A percentile compares a stretch with the other conserved stretches of the same genome.
These are phyloP conservation scores for Lethenteron camtschaticum DNA, from an alignment of 2,113 vertebrate genomes.

Conservation along the genomic window DNA sequence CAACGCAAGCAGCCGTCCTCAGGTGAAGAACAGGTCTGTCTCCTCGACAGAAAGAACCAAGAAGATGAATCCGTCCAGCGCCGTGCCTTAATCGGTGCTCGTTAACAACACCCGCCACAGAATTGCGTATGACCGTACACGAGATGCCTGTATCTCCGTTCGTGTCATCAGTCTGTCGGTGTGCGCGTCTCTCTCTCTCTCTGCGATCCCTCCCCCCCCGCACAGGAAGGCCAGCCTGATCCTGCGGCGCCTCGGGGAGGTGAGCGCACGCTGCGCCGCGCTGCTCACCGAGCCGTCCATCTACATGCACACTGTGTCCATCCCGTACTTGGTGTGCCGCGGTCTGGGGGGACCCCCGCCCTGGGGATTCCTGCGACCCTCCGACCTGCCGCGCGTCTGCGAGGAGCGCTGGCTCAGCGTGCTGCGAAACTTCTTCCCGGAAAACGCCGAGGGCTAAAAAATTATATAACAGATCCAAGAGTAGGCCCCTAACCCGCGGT, in stretches of 20 bases:
- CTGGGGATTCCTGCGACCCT: slow-evolving; percentile 18
- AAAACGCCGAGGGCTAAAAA: not conserved
- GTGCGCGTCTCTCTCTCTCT: slow-evolving; percentile 5
- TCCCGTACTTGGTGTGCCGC: slow-evolving; percentile 66
- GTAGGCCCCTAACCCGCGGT: too few species aligned
- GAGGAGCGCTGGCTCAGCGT: slow-evolving; percentile 3
- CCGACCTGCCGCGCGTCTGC: not conserved
- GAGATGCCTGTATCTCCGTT: too few species aligned
- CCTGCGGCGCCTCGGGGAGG: slow-evolving; percentile 54
- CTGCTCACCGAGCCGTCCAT: slow-evolving; percentile 68
- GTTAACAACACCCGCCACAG: too few species aligned
- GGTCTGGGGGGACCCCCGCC: slow-evolving; percentile 42
- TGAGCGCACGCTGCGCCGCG: slow-evolving; percentile 58
- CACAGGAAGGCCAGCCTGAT: slow-evolving; percentile 84
- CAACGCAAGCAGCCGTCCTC: too few species aligned
- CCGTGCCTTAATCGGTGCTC: too few species aligned
- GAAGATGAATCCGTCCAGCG: not conserved
- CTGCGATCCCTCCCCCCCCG: slow-evolving; percentile 10
- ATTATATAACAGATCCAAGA: too few species aligned
- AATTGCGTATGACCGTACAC: too few species aligned
- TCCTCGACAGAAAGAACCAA: too few species aligned
- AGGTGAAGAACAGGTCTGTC: too few species aligned
- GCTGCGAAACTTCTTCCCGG: not conserved
- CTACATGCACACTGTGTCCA: slow-evolving; percentile 73
- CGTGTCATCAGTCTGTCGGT: too few species aligned